Percentiles rank a stretch among this genome's conserved stretches.
Evolutionary conservation across 1,140 invertebrate species (phyloP).

Genomic region (Cydia splendana): DNA sequence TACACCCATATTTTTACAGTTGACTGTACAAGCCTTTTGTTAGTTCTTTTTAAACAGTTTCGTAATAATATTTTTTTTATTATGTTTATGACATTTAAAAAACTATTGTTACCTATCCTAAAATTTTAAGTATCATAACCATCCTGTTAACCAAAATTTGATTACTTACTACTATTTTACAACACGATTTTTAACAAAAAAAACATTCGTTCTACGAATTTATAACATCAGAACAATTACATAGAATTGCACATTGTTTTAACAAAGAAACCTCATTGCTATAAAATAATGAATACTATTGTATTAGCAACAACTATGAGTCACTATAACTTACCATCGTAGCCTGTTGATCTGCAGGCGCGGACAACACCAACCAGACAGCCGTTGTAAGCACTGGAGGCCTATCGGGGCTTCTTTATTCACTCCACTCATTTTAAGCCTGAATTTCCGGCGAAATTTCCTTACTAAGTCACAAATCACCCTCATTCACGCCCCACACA

Average conservation of each 20-base stretch:
- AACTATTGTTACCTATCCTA: too few relatives aligned
- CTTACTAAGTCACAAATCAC: constrained; percentile 36
- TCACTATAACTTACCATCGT: constrained; percentile 75
- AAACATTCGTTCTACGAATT: background rate
- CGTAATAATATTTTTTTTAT: too few relatives aligned
- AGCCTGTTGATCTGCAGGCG: constrained; percentile 81
- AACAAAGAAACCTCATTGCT: background rate
- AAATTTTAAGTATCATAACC: too few relatives aligned
- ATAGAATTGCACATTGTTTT: background rate
- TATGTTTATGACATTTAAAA: too few relatives aligned
- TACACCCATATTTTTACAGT: too few relatives aligned
- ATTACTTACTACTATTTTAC: too few relatives aligned
- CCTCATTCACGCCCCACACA: constrained; percentile 44
- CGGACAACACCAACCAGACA: constrained; percentile 77
- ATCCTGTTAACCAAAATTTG: too few relatives aligned
- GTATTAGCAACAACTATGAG: constrained; percentile 6
- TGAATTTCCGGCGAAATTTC: constrained; percentile 53
- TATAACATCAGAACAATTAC: background rate
- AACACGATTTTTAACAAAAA: too few relatives aligned
- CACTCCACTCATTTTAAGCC: constrained; percentile 73
- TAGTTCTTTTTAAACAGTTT: too few relatives aligned
- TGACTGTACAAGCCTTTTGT: too few relatives aligned
- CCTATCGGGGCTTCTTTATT: constrained; percentile 81
- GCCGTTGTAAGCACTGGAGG: constrained; percentile 76
- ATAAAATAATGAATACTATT: constrained; percentile 18